phyloP scores from a whole-genome alignment of 2,113 vertebrate species.

The Hemichromis elongatus region DNA sequence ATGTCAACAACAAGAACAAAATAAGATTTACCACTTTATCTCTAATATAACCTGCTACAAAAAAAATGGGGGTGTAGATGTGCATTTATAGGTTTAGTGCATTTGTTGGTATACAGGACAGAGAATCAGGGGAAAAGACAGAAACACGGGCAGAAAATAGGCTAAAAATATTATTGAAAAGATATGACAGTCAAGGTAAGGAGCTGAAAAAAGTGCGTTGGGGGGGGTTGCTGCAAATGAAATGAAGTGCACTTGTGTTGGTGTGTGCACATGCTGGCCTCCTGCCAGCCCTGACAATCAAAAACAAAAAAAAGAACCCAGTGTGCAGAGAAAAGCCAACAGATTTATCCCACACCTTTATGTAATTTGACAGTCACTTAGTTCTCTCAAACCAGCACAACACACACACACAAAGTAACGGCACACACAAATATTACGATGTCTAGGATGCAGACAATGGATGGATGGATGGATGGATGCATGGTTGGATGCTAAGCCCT shows the following conservation, averaged over 20 bases:
- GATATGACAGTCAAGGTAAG: not conserved
- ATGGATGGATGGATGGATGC: not conserved
- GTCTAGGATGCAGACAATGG: conserved; percentile 16
- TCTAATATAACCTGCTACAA: not conserved
- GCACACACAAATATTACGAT: conserved; percentile 23
- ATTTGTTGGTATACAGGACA: not conserved
- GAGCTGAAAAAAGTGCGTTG: not conserved
- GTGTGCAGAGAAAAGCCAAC: conserved; percentile 41
- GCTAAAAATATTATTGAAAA: not conserved
- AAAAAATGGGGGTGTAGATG: not conserved
- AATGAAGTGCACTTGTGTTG: not conserved
- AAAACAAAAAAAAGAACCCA: conserved; percentile 18
- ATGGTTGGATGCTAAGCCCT: conserved; percentile 35
- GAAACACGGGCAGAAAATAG: not conserved
- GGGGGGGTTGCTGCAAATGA: not conserved
- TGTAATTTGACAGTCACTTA: conserved; percentile 66
- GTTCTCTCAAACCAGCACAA: conserved; percentile 32
- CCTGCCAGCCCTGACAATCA: conserved; percentile 43
- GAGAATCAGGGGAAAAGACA: not conserved
- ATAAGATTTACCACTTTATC: conserved; percentile 6
- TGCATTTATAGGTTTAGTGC: not conserved
- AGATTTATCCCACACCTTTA: conserved; percentile 59
- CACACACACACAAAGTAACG: not conserved
- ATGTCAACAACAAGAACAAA: not conserved
- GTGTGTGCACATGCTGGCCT: conserved; percentile 1